Evolutionary conservation across 2,113 vertebrate genomes (phyloP), one percentile per base, ranked within the genome.

Genomic region (Protobothrops flavoviridis): DNA sequence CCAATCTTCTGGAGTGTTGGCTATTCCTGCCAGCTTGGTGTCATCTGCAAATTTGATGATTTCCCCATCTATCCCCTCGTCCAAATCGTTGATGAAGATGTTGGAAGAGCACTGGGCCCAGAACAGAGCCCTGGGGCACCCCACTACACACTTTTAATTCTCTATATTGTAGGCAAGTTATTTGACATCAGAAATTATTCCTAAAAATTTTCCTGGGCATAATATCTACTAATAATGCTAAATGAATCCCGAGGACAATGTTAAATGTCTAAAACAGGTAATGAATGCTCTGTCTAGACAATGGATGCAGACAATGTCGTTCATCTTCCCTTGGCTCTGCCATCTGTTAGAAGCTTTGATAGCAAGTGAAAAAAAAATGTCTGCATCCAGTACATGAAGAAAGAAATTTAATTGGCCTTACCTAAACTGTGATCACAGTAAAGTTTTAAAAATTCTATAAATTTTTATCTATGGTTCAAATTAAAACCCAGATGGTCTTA

Each of bases 101-200:
- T 39, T 39, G 39, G 39, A 39, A 39, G 39, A 39, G 39, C 39
- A 39, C 39, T 39, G 39, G 39, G 39, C 39, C 39, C 39, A 39
- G 39, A 39, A 39, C 39, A 39, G 39, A 39, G 39, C 1, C 39
- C 39, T 39, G 39, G 39, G 39, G 39, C 39, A 39, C 39, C 39
- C 39, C 39, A 39, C 39, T 39, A 39, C 39, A 39, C 39, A 64
- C 87, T 2, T 91, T 89, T 87, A 74, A 26, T 81, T 85, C 89
- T 69, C 3, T 29, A 95, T 89, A 26, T 57, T 33, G 39, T 57
- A 69, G 33, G 92, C 61, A 56, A 55, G 33, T 90, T 87, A 90
- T 74, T 95, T 91, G 95, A 89, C 86, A 59, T 90, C 45, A 95
- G 88, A 96, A 97, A 93, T 91, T 33, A 93, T 94, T 96, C 91